Evolutionary conservation across 2,888 invertebrate genomes (phyloP).

Genomic region (Eupithecia subumbrata): DNA sequence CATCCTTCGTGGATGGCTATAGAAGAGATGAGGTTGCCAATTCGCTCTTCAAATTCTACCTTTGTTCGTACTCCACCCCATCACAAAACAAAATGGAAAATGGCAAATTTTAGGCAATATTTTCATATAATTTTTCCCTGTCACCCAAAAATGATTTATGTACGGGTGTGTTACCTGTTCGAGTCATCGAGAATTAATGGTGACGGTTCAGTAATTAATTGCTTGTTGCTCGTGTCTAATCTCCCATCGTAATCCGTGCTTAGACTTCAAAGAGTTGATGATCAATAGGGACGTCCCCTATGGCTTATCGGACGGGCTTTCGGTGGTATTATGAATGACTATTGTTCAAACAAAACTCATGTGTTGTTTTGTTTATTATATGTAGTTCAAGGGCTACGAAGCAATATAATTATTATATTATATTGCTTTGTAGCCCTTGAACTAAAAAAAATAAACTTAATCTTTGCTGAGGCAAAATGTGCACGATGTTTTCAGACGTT

Average conservation of each 20-base stretch:
- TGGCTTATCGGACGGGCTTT: conserved; percentile 4
- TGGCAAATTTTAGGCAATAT: conserved; percentile 18
- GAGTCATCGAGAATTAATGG: conserved; percentile 61
- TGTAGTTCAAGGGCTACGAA: not conserved
- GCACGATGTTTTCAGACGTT: too few relatives aligned
- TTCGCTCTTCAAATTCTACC: not conserved
- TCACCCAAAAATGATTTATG: conserved; percentile 41
- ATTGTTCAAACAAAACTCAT: not conserved
- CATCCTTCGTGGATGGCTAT: not conserved
- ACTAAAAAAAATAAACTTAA: too few relatives aligned
- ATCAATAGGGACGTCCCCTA: conserved; percentile 11
- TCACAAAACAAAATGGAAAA: conserved; percentile 17
- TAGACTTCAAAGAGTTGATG: conserved; percentile 32
- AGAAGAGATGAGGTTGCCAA: not conserved
- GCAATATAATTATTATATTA: too few relatives aligned
- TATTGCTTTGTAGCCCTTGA: too few relatives aligned
- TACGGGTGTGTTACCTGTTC: conserved; percentile 44
- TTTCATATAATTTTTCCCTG: conserved; percentile 34
- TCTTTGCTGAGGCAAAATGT: too few relatives aligned
- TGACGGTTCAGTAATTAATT: conserved; percentile 62
- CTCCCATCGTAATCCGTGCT: conserved; percentile 50
- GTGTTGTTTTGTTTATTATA: not conserved
- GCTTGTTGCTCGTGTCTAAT: conserved; percentile 49
- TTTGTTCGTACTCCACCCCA: not conserved
- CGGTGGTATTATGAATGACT: not conserved